Evolutionary conservation across 2,797 vertebrate genomes (phyloP).

Genomic region (Ara ararauna): DNA sequence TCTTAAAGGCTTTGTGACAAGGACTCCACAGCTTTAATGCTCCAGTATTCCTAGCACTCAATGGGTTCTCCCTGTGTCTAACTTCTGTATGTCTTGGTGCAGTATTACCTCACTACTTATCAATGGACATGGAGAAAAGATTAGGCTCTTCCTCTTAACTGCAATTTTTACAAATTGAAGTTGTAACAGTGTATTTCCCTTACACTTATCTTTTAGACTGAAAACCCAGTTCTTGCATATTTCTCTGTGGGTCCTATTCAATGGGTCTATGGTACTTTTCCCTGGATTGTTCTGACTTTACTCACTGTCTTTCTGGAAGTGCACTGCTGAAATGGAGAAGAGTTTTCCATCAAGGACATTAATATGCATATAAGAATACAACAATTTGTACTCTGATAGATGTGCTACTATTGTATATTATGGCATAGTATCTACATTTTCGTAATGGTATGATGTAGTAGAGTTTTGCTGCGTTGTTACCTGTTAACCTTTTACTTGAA

Average conservation of each 20-base stretch:
- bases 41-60: not conserved
- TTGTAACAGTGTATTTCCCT: not conserved
- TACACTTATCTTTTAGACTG: not conserved
- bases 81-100: not conserved
- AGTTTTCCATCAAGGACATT: not conserved
- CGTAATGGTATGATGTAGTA: not conserved
- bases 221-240: not conserved
- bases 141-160: not conserved
- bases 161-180: not conserved
- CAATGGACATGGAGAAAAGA: not conserved
- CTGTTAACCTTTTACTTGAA: not conserved
- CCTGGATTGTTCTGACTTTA: not conserved
- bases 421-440: not conserved
- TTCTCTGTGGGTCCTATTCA: not conserved
- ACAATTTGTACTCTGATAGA: not conserved
- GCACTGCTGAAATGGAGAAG: not conserved
- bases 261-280: not conserved
- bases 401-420: fast-evolving
- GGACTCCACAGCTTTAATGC: not conserved
- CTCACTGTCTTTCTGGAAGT: not conserved
- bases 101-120: fast-evolving
- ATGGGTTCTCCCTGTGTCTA: not conserved
- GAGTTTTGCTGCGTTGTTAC: not conserved
- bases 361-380: not conserved
- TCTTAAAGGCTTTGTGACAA: not conserved